Conservation (phyloP, 2,113 vertebrate species). For the Cryptoleucopteryx plumbea region DNA sequence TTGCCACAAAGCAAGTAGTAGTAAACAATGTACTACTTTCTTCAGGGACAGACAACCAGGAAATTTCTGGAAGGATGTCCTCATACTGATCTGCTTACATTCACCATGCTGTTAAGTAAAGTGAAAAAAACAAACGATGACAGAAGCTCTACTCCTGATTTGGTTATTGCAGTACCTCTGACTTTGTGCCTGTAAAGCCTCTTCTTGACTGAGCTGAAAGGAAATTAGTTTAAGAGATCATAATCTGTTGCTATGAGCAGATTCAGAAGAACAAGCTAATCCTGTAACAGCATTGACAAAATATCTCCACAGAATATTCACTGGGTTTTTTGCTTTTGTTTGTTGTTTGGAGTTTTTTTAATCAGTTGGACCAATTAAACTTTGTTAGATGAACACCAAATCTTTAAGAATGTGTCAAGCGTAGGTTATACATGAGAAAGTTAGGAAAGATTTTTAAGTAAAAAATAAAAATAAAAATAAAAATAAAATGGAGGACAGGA, state of each 20-base stretch:
- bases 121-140: background rate
- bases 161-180: background rate
- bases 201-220: background rate
- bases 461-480: background rate
- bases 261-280: background rate
- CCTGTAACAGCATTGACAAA: background rate
- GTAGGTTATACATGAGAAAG: background rate
- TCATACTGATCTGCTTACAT: background rate
- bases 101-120: background rate
- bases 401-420: background rate
- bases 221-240: background rate
- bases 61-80: background rate
- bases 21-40: background rate
- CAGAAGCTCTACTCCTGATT: background rate
- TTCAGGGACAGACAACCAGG: background rate
- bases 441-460: background rate
- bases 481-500: accelerated
- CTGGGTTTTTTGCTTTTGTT: background rate
- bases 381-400: background rate
- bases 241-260: background rate
- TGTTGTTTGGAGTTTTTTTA: background rate
- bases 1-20: background rate
- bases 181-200: background rate
- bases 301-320: background rate
- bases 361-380: background rate